Conservation (phyloP, 2,113 vertebrate genomes). For the Orcinus orca region DNA sequence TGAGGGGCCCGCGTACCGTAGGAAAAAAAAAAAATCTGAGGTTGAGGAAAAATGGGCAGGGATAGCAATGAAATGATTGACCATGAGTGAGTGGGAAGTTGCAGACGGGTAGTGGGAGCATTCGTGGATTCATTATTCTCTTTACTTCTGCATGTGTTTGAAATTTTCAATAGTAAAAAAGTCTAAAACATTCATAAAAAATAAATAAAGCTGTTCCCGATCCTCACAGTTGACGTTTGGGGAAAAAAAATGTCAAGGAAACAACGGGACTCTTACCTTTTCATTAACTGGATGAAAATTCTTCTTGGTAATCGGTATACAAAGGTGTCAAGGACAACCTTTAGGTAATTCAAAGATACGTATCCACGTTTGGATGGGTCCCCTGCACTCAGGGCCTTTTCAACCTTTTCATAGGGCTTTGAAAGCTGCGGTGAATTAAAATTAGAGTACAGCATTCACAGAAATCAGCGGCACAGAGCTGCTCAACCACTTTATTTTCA, state of each 20-base stretch:
- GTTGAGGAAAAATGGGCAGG: too few relatives aligned
- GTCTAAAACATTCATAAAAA: slow-evolving; percentile 48
- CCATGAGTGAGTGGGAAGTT: rapidly evolving
- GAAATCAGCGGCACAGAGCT: slow-evolving; percentile 51
- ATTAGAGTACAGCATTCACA: slow-evolving; percentile 55
- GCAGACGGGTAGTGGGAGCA: neutral
- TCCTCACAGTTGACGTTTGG: neutral
- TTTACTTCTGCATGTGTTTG: neutral
- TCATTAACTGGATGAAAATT: slow-evolving; percentile 85
- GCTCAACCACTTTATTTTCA: slow-evolving; percentile 51
- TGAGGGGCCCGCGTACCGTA: too few relatives aligned
- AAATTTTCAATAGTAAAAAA: neutral
- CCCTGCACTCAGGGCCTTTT: slow-evolving; percentile 82
- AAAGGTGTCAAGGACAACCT: slow-evolving; percentile 84
- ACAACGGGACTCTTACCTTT: slow-evolving; percentile 80
- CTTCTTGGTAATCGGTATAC: slow-evolving; percentile 81
- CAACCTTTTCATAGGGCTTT: slow-evolving; percentile 67
- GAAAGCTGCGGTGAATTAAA: slow-evolving; percentile 69
- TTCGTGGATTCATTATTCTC: neutral
- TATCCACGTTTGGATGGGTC: slow-evolving; percentile 80
- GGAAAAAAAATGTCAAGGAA: slow-evolving; percentile 52
- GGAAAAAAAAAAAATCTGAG: neutral
- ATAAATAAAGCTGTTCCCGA: slow-evolving; percentile 33
- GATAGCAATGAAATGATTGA: rapidly evolving
- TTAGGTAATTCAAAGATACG: slow-evolving; percentile 83